Conservation (phyloP, 2,113 vertebrate species). For the Ploceus nigricollis region DNA sequence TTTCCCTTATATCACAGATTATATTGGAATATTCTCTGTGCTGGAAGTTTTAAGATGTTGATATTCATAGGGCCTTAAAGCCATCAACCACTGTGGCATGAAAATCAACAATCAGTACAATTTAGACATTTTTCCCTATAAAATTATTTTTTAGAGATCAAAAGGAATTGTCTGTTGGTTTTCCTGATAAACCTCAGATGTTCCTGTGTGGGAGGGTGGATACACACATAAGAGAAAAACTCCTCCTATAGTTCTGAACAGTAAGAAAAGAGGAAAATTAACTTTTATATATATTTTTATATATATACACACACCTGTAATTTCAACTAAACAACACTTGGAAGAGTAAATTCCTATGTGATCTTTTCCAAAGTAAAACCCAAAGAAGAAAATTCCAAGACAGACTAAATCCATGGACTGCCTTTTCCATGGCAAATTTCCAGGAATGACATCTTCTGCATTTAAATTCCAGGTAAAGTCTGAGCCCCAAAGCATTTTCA, state of each 20-base stretch:
- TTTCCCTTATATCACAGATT: background rate
- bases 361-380: background rate
- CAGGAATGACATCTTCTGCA: background rate
- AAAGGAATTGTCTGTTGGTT: background rate
- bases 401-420: background rate
- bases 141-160: background rate
- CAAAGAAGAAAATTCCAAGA: background rate
- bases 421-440: background rate
- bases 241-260: background rate
- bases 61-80: background rate
- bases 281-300: background rate
- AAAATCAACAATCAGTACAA: background rate
- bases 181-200: background rate
- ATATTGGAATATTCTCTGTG: background rate
- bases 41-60: background rate
- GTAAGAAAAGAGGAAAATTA: background rate
- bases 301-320: rapidly evolving
- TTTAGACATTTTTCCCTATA: background rate
- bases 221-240: background rate
- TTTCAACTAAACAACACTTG: background rate
- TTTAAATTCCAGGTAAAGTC: background rate
- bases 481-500: background rate
- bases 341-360: background rate
- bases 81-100: background rate
- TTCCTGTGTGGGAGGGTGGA: background rate